Percentiles rank a stretch among this genome's conserved stretches.
These are phyloP conservation scores for Sarcophaga bullata DNA, from an alignment of 1,140 invertebrate genomes.

Conservation along the genomic window DNA sequence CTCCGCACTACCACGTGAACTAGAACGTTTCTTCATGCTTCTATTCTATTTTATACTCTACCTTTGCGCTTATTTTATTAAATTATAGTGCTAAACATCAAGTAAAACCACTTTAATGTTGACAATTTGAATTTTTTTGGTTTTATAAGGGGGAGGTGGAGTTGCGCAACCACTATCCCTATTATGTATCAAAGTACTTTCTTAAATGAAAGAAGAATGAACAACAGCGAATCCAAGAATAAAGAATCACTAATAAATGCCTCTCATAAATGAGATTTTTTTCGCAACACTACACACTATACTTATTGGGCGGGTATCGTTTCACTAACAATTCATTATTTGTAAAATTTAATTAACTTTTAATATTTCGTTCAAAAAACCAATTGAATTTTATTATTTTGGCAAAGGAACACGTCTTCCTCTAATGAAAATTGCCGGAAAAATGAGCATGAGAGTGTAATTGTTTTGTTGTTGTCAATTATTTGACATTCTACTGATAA, in stretches of 20 bases:
- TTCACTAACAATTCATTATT: background rate
- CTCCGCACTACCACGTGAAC: slow-evolving; percentile 53
- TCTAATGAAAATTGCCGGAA: slow-evolving; percentile 11
- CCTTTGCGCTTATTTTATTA: background rate
- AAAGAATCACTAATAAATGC: background rate
- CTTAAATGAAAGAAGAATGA: background rate
- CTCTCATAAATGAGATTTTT: slow-evolving; percentile 1
- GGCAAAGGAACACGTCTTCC: background rate
- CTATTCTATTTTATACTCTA: background rate
- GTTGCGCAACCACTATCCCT: slow-evolving; percentile 30
- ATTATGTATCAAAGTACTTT: background rate
- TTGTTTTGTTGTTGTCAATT: slow-evolving; percentile 1
- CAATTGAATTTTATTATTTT: background rate
- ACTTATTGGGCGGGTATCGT: background rate
- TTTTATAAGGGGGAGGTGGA: slow-evolving; percentile 11
- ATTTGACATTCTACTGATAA: background rate
- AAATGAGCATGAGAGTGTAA: slow-evolving; percentile 20
- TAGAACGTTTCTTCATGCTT: slow-evolving; percentile 58
- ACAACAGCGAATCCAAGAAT: background rate
- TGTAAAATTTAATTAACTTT: background rate
- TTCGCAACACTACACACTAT: background rate
- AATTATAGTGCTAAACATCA: background rate
- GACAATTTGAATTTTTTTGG: background rate
- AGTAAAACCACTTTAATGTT: slow-evolving; percentile 9
- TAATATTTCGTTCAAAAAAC: background rate